Evolutionary conservation across 2,113 vertebrate species (phyloP).

Genomic region (Acanthisitta chloris): DNA sequence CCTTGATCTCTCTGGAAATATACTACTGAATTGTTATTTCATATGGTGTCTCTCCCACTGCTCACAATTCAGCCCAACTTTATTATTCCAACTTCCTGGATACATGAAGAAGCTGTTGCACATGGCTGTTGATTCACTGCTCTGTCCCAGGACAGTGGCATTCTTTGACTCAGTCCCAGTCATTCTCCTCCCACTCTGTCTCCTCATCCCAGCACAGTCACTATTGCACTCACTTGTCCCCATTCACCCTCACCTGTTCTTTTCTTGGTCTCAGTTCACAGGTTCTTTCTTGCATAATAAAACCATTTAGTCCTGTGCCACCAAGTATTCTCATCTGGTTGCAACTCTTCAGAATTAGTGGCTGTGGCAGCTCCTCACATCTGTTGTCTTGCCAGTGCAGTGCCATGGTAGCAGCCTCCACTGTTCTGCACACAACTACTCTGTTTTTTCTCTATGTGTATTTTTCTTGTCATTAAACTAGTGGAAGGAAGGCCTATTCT

Average conservation of each 20-base stretch:
- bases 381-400: too few relatives aligned
- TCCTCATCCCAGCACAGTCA: background rate
- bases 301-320: background rate
- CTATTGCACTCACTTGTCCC: background rate
- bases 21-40: background rate
- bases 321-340: background rate
- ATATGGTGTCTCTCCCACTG: background rate
- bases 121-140: background rate
- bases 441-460: accelerated
- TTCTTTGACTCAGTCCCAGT: constrained; percentile 10
- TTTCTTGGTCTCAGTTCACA: background rate
- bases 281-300: background rate
- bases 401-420: too few relatives aligned
- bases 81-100: background rate
- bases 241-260: background rate
- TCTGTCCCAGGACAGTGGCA: background rate
- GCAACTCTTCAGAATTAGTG: background rate
- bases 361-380: background rate
- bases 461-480: background rate
- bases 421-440: background rate
- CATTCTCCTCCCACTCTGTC: constrained; percentile 20
- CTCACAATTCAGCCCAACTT: background rate
- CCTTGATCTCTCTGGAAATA: background rate
- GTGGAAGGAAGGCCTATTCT: background rate
- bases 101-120: background rate